Evolutionary conservation across 2,113 vertebrate genomes (phyloP), one percentile per base, ranked within the genome.

Genomic region (Agelaius phoeniceus): DNA sequence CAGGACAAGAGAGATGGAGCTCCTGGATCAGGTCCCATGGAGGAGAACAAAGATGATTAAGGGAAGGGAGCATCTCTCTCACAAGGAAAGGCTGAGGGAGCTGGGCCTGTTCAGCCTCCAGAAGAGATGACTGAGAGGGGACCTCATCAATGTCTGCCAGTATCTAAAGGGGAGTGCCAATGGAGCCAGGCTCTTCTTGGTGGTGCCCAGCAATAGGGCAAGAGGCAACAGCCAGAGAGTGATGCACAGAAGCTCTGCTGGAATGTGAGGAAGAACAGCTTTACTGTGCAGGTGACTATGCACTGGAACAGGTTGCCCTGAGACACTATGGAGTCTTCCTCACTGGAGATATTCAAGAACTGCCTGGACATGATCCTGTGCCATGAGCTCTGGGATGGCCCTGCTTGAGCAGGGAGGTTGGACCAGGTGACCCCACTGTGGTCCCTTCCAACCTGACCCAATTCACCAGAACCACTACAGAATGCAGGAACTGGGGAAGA

Each of bases 221-320:
- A 68, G 55, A 35, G 9, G 46, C 16, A 54, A 30, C 6, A 17
- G 39, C 9, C 54, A 54, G 11, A 62, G 54, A 17, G 16, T 30
- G 24, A 68, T 22, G 20, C 30, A 48, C n/a, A 68, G 23, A 75
- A 55, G 21, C 23, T 41, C 30, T 4, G 2, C 17, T 11, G 23
- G n/a, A 61, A 48, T 2, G 15, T 2, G 6, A 75, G 52, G 46
- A 62, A 48, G 48, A 55, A 48, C 16, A 18, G 9, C 16, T 51
- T 59, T 21, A 15, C 11, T 21, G 30, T 41, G 21, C 6, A 12
- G 13, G 0, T n/a, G 0, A 74, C 23, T 1, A 5, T 0, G 4
- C 39, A 82, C 37, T 68, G 39, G 37, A 46, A 39, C 13, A 54
- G 39, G 1, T 2, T 35, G 48, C 8, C 39, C 30, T 0, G 27